phyloP scores from a whole-genome alignment of 2,797 vertebrate species.

The Anableps anableps region DNA sequence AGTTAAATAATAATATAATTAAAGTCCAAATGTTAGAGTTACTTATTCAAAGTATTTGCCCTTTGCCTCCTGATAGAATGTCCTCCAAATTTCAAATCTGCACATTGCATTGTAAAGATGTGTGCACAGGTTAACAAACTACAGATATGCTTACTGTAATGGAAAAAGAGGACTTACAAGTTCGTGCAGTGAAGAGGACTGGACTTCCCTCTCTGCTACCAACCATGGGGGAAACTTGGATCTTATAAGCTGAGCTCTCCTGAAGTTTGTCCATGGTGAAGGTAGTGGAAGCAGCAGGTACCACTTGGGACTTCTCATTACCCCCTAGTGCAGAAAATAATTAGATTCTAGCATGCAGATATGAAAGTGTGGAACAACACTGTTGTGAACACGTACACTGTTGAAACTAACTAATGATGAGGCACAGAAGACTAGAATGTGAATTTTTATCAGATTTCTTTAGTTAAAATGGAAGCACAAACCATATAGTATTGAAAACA shows the following conservation, averaged over 20 bases:
- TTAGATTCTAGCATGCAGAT: slow-evolving; percentile 14
- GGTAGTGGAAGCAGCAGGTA: slow-evolving; percentile 71
- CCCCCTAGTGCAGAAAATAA: slow-evolving; percentile 74
- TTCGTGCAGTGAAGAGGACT: slow-evolving; percentile 82
- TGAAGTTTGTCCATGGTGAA: slow-evolving; percentile 80
- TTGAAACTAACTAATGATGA: slow-evolving; percentile 20
- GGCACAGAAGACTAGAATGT: slow-evolving; percentile 2
- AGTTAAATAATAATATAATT: neutral
- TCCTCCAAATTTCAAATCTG: neutral
- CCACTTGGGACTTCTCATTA: slow-evolving; percentile 75
- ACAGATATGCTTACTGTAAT: neutral
- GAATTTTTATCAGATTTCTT: neutral
- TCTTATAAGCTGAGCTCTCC: slow-evolving; percentile 84
- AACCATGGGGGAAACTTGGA: slow-evolving; percentile 81
- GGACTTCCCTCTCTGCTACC: slow-evolving; percentile 80
- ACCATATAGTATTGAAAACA: too few relatives aligned
- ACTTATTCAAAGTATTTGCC: neutral
- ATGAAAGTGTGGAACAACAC: slow-evolving; percentile 7
- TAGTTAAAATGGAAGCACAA: neutral
- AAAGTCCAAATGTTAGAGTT: neutral
- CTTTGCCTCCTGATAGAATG: neutral
- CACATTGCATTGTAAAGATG: neutral
- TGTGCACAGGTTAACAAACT: neutral
- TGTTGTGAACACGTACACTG: neutral
- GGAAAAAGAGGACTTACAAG: slow-evolving; percentile 80